These are phyloP conservation scores for Phrynocephalus guinanensis DNA, from an alignment of 2,797 vertebrate genomes.

Conservation along the genomic window DNA sequence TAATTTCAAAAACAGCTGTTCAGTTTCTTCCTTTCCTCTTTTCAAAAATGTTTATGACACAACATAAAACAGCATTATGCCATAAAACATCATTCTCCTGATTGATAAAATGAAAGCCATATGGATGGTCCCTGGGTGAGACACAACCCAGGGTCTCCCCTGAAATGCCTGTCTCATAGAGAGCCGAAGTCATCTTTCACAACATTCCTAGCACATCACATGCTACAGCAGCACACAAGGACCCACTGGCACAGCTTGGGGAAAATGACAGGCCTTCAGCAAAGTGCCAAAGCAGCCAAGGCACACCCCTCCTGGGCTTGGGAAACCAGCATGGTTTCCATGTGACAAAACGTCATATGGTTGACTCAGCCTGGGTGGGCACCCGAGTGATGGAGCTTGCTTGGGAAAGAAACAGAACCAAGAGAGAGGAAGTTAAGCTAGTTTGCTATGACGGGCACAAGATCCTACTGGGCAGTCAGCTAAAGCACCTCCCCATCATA, in stretches of 20 bases:
- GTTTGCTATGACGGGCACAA: no score
- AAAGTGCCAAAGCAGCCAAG: not conserved
- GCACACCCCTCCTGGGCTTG: not conserved
- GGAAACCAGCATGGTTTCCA: not conserved
- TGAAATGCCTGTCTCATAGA: slow-evolving; percentile 10
- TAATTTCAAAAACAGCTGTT: slow-evolving; percentile 37
- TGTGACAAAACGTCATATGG: not conserved
- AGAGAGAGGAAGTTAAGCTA: not conserved
- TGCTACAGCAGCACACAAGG: not conserved
- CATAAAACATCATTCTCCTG: slow-evolving; percentile 9
- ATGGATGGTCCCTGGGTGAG: slow-evolving; percentile 21
- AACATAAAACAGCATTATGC: slow-evolving; percentile 16
- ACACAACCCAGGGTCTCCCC: not conserved
- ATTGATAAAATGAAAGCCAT: slow-evolving; percentile 28
- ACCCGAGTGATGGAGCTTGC: not conserved
- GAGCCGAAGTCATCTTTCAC: not conserved
- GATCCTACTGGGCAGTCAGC: no score
- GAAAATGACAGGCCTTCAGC: not conserved
- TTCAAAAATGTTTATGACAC: not conserved
- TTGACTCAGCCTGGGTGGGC: slow-evolving; percentile 15
- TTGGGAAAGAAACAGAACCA: not conserved
- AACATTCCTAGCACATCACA: slow-evolving; percentile 7
- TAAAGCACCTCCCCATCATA: no score
- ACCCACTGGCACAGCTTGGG: not conserved
- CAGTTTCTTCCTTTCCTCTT: not conserved